These are phyloP conservation scores for Aepyceros melampus DNA, from an alignment of 2,113 vertebrate genomes.

Conservation along the genomic window DNA sequence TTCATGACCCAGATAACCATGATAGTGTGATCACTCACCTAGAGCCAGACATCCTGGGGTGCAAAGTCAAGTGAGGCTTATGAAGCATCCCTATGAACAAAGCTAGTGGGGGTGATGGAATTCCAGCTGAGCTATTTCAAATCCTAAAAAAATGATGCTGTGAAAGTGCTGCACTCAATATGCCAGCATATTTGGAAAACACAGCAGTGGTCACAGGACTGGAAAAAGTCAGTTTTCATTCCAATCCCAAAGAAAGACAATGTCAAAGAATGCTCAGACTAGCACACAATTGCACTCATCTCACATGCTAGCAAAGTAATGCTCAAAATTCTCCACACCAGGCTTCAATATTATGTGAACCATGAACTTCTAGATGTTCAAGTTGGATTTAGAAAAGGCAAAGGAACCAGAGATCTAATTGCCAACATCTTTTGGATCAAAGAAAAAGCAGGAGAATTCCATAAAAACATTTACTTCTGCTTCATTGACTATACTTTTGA, in stretches of 20 bases:
- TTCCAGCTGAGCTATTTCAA: neutral
- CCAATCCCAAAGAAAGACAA: neutral
- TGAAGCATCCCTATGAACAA: neutral
- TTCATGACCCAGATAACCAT: neutral
- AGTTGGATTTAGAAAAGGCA: neutral
- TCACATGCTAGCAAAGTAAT: neutral
- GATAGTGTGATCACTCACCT: neutral
- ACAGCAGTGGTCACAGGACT: neutral
- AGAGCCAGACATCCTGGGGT: neutral
- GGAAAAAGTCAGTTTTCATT: neutral
- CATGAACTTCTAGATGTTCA: neutral
- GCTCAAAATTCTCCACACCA: neutral
- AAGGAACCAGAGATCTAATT: neutral
- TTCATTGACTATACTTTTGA: neutral
- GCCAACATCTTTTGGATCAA: neutral
- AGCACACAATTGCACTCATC: neutral
- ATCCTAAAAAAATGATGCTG: neutral
- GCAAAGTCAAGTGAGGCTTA: neutral
- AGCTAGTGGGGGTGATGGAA: neutral
- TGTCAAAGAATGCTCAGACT: neutral
- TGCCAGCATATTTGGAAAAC: neutral
- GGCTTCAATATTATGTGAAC: neutral
- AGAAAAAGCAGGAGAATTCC: neutral
- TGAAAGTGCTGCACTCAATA: neutral
- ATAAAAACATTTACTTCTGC: neutral